phyloP scores from a whole-genome alignment of 2,888 invertebrate species.

The Pasiphila rectangulata region DNA sequence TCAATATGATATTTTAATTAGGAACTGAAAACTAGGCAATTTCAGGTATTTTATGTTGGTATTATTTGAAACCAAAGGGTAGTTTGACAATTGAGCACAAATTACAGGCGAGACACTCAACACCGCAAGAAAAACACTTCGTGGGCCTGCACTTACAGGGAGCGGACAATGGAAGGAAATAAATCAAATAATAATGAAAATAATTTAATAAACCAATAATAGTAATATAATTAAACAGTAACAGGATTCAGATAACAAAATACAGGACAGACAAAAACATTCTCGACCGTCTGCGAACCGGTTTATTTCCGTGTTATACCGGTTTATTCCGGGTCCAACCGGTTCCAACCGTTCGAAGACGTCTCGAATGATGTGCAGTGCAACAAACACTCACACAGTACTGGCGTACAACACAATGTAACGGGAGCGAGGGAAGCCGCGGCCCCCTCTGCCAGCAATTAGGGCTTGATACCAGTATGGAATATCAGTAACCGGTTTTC shows the following conservation, averaged over 20 bases:
- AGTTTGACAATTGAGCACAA: background rate
- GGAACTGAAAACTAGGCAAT: no score
- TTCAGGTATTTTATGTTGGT: no score
- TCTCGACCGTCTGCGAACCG: slow-evolving; percentile 15
- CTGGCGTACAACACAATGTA: slow-evolving; percentile 24
- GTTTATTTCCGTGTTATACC: slow-evolving; percentile 1
- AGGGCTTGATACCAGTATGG: background rate
- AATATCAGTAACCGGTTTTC: background rate
- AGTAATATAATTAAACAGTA: slow-evolving; percentile 4
- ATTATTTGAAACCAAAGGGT: background rate
- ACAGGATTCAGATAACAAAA: slow-evolving; percentile 11
- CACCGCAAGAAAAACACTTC: slow-evolving; percentile 38
- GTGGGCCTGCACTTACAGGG: slow-evolving; percentile 67
- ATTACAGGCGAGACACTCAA: slow-evolving; percentile 18
- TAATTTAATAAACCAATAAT: slow-evolving; percentile 7
- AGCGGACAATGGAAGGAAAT: slow-evolving; percentile 17
- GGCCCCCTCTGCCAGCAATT: slow-evolving; percentile 39
- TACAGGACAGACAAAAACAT: slow-evolving; percentile 6
- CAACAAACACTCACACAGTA: slow-evolving; percentile 11
- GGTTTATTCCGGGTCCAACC: no score
- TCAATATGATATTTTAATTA: no score
- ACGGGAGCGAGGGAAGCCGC: slow-evolving; percentile 26
- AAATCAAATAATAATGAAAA: slow-evolving; percentile 11
- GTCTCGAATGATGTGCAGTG: slow-evolving; percentile 11
- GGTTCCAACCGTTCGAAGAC: slow-evolving; percentile 18